phyloP scores from a whole-genome alignment of 2,113 vertebrate genomes.

The Numenius arquata region DNA sequence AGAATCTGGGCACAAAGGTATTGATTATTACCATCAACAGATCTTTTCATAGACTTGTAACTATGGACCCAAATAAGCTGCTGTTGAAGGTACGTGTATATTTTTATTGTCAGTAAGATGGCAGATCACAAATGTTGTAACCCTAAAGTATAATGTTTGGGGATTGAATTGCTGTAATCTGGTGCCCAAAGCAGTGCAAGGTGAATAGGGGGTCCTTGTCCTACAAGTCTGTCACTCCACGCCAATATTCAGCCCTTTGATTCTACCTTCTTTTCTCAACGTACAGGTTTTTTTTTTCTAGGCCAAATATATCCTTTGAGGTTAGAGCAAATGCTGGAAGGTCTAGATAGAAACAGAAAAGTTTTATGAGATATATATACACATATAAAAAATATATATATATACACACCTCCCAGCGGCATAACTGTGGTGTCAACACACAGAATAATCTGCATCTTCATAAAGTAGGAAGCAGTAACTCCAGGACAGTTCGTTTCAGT shows the following conservation, averaged over 20 bases:
- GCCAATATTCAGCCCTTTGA: accelerated
- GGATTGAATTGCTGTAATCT: not conserved
- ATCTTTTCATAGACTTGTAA: not conserved
- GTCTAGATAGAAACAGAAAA: not conserved
- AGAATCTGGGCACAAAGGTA: not conserved
- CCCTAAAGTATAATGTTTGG: not conserved
- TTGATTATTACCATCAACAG: not conserved
- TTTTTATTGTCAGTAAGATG: not conserved
- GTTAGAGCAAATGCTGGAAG: not conserved
- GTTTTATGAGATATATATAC: not conserved
- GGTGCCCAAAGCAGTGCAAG: not conserved
- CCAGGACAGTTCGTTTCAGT: not conserved
- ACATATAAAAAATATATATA: too few species aligned
- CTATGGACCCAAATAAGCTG: not conserved
- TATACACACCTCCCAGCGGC: not conserved
- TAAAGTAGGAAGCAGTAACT: not conserved
- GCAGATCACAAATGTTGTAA: not conserved
- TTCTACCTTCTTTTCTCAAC: not conserved
- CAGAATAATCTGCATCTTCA: not conserved
- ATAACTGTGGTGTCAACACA: not conserved
- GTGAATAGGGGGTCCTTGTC: not conserved
- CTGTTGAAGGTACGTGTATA: accelerated
- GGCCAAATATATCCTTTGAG: not conserved
- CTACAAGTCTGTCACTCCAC: accelerated
- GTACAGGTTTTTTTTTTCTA: not conserved